These are phyloP conservation scores for Pseudopleuronectes americanus DNA, from an alignment of 2,797 vertebrate genomes.

Conservation along the genomic window DNA sequence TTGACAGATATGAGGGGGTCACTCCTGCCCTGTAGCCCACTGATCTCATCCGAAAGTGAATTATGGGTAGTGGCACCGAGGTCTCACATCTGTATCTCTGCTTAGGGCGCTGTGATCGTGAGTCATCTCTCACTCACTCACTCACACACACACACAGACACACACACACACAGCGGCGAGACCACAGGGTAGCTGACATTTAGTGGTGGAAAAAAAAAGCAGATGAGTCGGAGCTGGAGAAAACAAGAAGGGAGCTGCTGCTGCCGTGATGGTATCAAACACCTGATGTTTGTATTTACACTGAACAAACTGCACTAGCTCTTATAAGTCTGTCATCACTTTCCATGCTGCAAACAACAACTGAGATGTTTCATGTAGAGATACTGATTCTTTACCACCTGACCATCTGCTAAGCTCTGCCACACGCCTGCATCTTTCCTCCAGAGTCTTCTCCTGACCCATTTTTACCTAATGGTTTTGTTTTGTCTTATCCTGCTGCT, in stretches of 20 bases:
- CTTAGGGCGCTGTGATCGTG: constrained; percentile 57
- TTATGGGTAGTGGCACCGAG: constrained; percentile 74
- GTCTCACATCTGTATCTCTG: constrained; percentile 59
- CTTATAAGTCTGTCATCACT: background rate
- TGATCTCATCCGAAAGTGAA: constrained; percentile 71
- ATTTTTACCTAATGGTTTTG: too few relatives aligned
- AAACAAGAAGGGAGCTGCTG: constrained; percentile 28
- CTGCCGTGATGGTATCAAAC: constrained; percentile 21
- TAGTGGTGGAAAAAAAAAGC: constrained; percentile 30
- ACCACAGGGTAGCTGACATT: constrained; percentile 72
- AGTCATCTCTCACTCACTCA: constrained; percentile 57
- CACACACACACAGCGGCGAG: constrained; percentile 37
- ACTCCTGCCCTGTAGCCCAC: constrained; percentile 46
- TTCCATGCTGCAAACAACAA: background rate
- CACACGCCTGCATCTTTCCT: too few relatives aligned
- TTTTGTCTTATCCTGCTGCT: too few relatives aligned
- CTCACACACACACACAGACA: constrained; percentile 8
- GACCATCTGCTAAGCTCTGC: too few relatives aligned
- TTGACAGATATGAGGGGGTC: constrained; percentile 55
- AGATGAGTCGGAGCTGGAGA: constrained; percentile 27
- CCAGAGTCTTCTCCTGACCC: too few relatives aligned
- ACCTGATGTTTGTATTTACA: background rate
- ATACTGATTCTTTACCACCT: too few relatives aligned
- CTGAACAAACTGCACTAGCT: background rate
- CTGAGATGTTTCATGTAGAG: too few relatives aligned